Base-by-base conservation (phyloP, 2,113 vertebrate genomes). In the Passer domesticus region DNA sequence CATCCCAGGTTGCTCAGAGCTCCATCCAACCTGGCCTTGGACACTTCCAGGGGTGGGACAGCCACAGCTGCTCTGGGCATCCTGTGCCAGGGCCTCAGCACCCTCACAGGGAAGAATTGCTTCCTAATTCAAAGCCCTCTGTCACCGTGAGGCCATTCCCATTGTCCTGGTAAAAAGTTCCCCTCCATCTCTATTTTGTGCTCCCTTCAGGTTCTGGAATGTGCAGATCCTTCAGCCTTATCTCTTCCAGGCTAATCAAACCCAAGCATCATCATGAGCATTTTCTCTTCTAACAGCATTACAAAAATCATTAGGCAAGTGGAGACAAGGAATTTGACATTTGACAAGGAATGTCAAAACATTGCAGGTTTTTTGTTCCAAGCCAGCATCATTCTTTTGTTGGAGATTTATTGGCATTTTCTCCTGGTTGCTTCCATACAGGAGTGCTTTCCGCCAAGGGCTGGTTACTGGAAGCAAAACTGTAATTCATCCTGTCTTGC, bases 371-470 rank as follows among this genome's bases (percentile, higher is more conserved):
- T 22, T 69, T 83, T 94, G 56, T 77, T 91, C 53, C 66, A 46
- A 58, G 70, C 18, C 64, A 76, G 41, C 55, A 69, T 82, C 50
- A 69, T 83, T 67, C 46, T 70, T 87, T 70, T 43, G 43, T 56
- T 49, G 23, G 66, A 80, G 44, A 77, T 83, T 84, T 82, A 49
- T 3, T 68, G 76, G 17, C 70, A 3, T 28, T 47, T 82, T 39
- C 58, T 55, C 74, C 92, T 46, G 73, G 27, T 79, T 91, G 41
- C 49, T 91, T 64, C 87, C 27, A 4, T 70, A 14, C 81, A 99
- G 99, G 98, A 99, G 98, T 91, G 96, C 92, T 14, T 99, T 99
- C 83, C 98, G 99, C 67, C 99, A 99, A 92, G 99, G 99, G 33
- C 96, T 99, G 93, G 98, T 99, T 92, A 98, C 93, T 31, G 99